phyloP scores from a whole-genome alignment of 2,888 invertebrate species.

The Shargacucullia verbasci region DNA sequence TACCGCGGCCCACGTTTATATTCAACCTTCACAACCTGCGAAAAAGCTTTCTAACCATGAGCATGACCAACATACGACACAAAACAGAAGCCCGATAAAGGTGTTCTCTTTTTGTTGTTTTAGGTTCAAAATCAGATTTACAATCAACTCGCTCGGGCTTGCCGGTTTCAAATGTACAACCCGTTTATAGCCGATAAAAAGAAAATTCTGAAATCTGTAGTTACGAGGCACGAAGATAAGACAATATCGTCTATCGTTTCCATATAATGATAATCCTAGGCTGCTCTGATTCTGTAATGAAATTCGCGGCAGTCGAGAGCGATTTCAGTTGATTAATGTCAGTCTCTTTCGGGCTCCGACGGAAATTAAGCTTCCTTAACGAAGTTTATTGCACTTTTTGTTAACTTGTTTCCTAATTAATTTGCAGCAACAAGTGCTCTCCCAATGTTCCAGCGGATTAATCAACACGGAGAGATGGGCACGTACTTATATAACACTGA shows the following conservation, averaged over 20 bases:
- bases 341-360: slow-evolving; percentile 72
- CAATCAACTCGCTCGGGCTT: slow-evolving; percentile 36
- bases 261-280: slow-evolving; percentile 69
- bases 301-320: slow-evolving; percentile 72
- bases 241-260: slow-evolving; percentile 48
- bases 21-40: slow-evolving; percentile 17
- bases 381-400: slow-evolving; percentile 85
- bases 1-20: slow-evolving; percentile 19
- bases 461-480: slow-evolving; percentile 53
- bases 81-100: slow-evolving; percentile 39
- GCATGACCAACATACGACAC: slow-evolving; percentile 42
- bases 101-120: slow-evolving; percentile 40
- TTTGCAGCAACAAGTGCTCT: slow-evolving; percentile 81
- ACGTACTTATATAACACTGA: slow-evolving; percentile 38
- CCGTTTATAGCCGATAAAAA: slow-evolving; percentile 33
- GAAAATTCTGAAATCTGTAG: slow-evolving; percentile 25
- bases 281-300: slow-evolving; percentile 74
- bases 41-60: slow-evolving; percentile 42
- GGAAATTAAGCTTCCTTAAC: slow-evolving; percentile 83
- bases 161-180: slow-evolving; percentile 27
- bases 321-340: slow-evolving; percentile 81
- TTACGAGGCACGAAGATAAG: slow-evolving; percentile 17
- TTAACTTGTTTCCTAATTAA: slow-evolving; percentile 84
- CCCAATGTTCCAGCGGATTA: slow-evolving; percentile 59
- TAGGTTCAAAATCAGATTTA: slow-evolving; percentile 49